Evolutionary conservation across 2,888 invertebrate species (phyloP), one percentile per base, ranked within the genome.

Genomic region (Neuroscelio doddi): DNA sequence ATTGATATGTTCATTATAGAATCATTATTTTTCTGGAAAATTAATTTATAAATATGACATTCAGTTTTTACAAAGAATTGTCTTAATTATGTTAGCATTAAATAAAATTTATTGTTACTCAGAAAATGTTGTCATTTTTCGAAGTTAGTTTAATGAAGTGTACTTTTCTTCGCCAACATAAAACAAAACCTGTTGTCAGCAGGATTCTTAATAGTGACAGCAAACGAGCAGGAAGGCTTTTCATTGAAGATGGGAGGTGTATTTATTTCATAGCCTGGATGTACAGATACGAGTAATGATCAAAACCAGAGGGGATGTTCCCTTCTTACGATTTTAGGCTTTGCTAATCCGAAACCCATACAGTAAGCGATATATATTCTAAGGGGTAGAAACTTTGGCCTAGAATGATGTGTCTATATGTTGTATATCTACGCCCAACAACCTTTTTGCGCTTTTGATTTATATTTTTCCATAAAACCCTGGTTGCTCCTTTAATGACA

Each of bases 101-200:
- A n/a, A n/a, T n/a, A n/a, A n/a, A n/a, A n/a, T n/a, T n/a, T n/a
- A n/a, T n/a, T n/a, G n/a, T n/a, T n/a, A n/a, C n/a, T n/a, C n/a
- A n/a, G n/a, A n/a, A n/a, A n/a, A n/a, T n/a, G n/a, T n/a, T n/a
- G n/a, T n/a, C n/a, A n/a, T n/a, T n/a, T n/a, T n/a, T n/a, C n/a
- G n/a, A n/a, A n/a, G n/a, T n/a, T n/a, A n/a, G n/a, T n/a, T n/a
- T n/a, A n/a, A n/a, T n/a, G n/a, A n/a, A n/a, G n/a, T n/a, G n/a
- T n/a, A n/a, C n/a, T n/a, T n/a, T n/a, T n/a, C n/a, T n/a, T n/a
- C n/a, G n/a, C n/a, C n/a, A n/a, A n/a, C 8, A 24, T 12, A 44
- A 89, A 89, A 73, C 96, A 96, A 86, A 39, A 47, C 38, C 14
- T 27, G 34, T 12, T 17, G 24, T 39, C 39, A 46, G 46, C 8